A percentile compares a stretch with the other conserved stretches of the same genome.
Conservation (phyloP, 2,888 invertebrate species). For the Cynaeus angustus region DNA sequence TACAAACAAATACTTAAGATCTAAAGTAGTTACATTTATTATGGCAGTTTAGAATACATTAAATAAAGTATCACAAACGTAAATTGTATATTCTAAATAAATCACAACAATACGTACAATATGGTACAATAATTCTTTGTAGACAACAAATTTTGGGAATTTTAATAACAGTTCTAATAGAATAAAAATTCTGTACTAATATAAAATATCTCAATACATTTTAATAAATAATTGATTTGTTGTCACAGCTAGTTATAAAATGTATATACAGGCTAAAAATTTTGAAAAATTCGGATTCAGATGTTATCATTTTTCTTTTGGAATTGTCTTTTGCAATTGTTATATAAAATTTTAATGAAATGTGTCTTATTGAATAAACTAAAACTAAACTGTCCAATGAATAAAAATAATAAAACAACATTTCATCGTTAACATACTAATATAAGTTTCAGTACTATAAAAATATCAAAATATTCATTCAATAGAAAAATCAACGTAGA, state of each 20-base stretch:
- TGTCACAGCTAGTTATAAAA: conserved; percentile 68
- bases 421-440: conserved; percentile 24
- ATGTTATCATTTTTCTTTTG: conserved; percentile 50
- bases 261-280: conserved; percentile 58
- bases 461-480: conserved; percentile 47
- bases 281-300: conserved; percentile 62
- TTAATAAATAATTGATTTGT: conserved; percentile 64
- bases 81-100: conserved; percentile 27
- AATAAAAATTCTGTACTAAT: conserved; percentile 19
- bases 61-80: conserved; percentile 45
- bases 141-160: conserved; percentile 46
- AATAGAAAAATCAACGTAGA: conserved; percentile 45
- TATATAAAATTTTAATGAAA: conserved; percentile 16
- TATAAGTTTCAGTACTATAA: conserved; percentile 42
- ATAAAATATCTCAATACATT: conserved; percentile 51
- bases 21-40: conserved; percentile 37
- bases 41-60: conserved; percentile 42
- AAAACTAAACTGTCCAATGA: conserved; percentile 15
- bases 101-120: conserved; percentile 46
- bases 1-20: conserved; percentile 37
- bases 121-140: conserved; percentile 43
- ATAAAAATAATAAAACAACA: conserved; percentile 26
- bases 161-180: conserved; percentile 28
- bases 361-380: conserved; percentile 6
- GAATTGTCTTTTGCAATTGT: conserved; percentile 55